Base-by-base conservation (phyloP, 1,140 invertebrate genomes). In the Drosophila watanabei region DNA sequence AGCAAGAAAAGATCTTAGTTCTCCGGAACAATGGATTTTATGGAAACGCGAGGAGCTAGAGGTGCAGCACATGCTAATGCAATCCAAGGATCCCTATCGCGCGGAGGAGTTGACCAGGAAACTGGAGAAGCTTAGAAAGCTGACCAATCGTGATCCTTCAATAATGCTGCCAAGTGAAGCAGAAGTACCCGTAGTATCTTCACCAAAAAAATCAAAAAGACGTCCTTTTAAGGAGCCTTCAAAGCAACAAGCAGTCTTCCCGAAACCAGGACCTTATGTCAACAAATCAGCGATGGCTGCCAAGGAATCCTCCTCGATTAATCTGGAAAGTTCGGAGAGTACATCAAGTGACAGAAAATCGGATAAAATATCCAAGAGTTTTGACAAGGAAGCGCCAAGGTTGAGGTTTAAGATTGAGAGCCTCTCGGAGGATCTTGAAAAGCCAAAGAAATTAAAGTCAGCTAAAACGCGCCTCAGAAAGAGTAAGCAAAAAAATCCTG, bases 41-140 rank as follows among this genome's bases (percentile, higher is more conserved):
- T 62, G 58, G 80, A 48, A 79, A n/a, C 16, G 32, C 1, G 35
- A 69, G 20, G 43, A 32, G 0, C 14, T 35, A 2, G 5, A 43
- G 8, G 28, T 68, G 10, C 8, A 9, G 1, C 35, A 35, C 5
- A 0, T 18, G 20, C n/a, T 70, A 0, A 13, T 13, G 8, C 14
- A 52, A 4, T 68, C 37, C 13, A 6, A 4, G 0, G 48, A 70
- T 6, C 66, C 66, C 1, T 70, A 70, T 32, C 10, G 24, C 1
- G 32, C 2, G 7, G 62, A 68, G 13, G 66, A 70, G 33, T 16
- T 68, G 10, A 24, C 9, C 7, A 43, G 7, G 0, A 43, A 52
- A 32, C 45, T 70, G 0, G 1, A 33, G 14, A 24, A 32, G 16
- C 45, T 70, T 2, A 24, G 9, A 1, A 68, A 70, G 10, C 46